These are phyloP conservation scores for Acridotheres tristis DNA, from an alignment of 2,797 vertebrate genomes.

Conservation along the genomic window DNA sequence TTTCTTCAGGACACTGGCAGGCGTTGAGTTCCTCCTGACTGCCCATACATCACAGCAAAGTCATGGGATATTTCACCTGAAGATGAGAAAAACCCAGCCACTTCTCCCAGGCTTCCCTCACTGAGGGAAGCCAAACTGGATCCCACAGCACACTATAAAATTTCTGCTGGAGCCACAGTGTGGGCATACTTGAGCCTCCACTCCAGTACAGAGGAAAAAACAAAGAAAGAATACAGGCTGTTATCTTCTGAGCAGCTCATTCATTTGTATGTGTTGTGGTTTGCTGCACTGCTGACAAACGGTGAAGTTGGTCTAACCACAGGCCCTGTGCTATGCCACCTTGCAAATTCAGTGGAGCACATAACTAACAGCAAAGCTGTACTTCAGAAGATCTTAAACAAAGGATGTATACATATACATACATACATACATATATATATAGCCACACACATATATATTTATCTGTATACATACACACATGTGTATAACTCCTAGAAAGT, in stretches of 20 bases:
- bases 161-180: not conserved
- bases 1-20: not conserved
- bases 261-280: not conserved
- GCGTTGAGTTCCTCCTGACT: not conserved
- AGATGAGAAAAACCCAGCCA: not conserved
- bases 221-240: not conserved
- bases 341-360: not conserved
- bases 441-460: not conserved
- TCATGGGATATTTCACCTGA: not conserved
- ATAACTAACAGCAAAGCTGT: not conserved
- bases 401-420: not conserved
- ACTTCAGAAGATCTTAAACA: not conserved
- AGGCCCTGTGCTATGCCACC: not conserved
- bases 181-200: not conserved
- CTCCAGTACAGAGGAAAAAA: too few relatives aligned
- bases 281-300: not conserved
- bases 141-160: not conserved
- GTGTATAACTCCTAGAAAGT: not conserved
- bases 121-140: not conserved
- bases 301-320: not conserved
- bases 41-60: not conserved
- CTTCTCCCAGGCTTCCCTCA: not conserved
- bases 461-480: not conserved
- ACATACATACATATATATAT: too few relatives aligned
- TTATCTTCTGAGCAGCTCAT: rapidly evolving